Conservation (phyloP, 2,888 invertebrate species). For the Phytoseiulus persimilis region DNA sequence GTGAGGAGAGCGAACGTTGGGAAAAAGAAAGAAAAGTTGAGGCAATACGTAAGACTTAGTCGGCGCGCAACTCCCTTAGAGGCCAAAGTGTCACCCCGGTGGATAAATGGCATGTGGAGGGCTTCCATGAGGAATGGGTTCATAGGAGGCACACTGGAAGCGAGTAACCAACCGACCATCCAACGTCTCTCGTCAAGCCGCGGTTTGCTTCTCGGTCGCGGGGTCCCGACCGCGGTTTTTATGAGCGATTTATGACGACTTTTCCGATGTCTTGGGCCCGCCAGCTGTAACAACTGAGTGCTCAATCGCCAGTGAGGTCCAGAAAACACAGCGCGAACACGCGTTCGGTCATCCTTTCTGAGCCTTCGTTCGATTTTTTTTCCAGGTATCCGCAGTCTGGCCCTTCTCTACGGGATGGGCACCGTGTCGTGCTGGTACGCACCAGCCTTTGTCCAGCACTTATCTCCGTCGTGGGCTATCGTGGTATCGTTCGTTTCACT, state of each 20-base stretch:
- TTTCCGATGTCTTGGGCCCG: not conserved
- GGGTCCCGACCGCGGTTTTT: not conserved
- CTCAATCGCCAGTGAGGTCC: not conserved
- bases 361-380: not conserved
- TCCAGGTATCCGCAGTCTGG: conserved; percentile 32
- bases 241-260: not conserved
- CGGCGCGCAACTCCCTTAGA: not conserved
- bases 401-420: conserved; percentile 41
- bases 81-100: not conserved
- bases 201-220: not conserved
- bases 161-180: not conserved
- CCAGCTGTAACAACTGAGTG: not conserved
- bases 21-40: not conserved
- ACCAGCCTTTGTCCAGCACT: conserved; percentile 43
- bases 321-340: not conserved
- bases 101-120: not conserved
- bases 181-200: not conserved
- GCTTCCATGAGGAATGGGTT: not conserved
- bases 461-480: conserved; percentile 44
- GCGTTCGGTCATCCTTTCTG: not conserved
- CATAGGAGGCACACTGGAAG: not conserved
- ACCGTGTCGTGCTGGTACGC: conserved; percentile 44
- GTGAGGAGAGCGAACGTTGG: not conserved
- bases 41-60: not conserved
- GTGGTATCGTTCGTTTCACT: conserved; percentile 44